Evolutionary conservation across 2,113 vertebrate species (phyloP).

Genomic region (Tenebrosternarchus preto): DNA sequence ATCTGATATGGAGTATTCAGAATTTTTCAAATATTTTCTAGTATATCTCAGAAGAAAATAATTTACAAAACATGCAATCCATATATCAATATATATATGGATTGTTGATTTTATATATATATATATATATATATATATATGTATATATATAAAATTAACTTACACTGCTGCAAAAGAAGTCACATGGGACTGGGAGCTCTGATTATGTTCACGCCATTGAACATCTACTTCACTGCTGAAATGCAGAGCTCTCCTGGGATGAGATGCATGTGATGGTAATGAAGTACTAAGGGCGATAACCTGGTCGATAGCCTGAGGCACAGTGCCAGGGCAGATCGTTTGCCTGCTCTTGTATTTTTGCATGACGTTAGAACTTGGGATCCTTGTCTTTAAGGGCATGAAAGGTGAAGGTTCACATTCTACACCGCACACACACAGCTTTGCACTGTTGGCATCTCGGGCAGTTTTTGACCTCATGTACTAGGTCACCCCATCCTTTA

Average conservation of each 20-base stretch:
- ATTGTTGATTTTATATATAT: no score
- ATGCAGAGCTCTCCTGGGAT: constrained; percentile 59
- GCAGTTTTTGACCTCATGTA: not conserved
- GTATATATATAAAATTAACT: no score
- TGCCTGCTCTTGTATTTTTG: constrained; percentile 33
- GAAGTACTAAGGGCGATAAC: constrained; percentile 61
- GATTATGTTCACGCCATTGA: constrained; percentile 56
- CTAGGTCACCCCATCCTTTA: not conserved
- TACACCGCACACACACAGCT: not conserved
- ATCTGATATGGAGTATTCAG: no score
- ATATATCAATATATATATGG: no score
- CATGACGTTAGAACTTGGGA: constrained; percentile 54
- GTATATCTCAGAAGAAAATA: no score
- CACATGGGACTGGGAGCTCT: not conserved
- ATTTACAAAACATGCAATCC: no score
- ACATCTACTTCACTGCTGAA: constrained; percentile 73
- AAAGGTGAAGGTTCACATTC: constrained; percentile 29
- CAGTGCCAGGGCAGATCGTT: constrained; percentile 38
- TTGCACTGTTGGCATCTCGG: not conserved
- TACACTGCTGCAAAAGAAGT: not conserved
- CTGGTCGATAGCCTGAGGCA: constrained; percentile 67
- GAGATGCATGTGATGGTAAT: constrained; percentile 65
- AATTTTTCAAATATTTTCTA: no score
- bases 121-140: no score
- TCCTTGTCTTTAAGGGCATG: constrained; percentile 64